Percentiles rank a stretch among this genome's conserved stretches.
phyloP scores from a whole-genome alignment of 2,888 invertebrate species.

The Drosophila birchii region DNA sequence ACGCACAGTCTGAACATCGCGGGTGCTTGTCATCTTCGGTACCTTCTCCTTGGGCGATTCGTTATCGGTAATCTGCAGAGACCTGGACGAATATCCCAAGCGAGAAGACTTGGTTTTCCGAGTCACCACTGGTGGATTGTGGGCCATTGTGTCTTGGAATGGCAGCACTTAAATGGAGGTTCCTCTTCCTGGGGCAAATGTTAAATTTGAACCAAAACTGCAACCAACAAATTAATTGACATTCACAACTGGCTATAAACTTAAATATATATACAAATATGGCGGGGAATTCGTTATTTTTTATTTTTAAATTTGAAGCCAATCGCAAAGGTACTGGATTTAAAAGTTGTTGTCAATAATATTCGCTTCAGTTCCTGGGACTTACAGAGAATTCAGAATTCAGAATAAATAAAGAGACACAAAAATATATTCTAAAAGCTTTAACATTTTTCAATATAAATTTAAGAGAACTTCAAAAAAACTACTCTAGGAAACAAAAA shows the following conservation, averaged over 20 bases:
- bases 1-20: constrained; percentile 2
- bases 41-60: constrained; percentile 9
- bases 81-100: neutral
- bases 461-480: neutral
- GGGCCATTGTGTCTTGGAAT: constrained; percentile 11
- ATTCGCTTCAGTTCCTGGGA: neutral
- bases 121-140: neutral
- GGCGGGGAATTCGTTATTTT: neutral
- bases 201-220: constrained; percentile 4
- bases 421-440: neutral
- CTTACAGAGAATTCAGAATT: neutral
- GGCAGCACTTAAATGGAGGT: neutral
- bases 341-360: no score
- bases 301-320: neutral
- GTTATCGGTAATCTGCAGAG: neutral
- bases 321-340: neutral
- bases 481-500: neutral
- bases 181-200: neutral
- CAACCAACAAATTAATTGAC: neutral
- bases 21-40: neutral
- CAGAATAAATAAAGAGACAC: no score
- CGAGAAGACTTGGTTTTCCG: constrained; percentile 13
- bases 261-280: neutral
- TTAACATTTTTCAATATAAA: neutral
- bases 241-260: constrained; percentile 2